Base-by-base conservation (phyloP, 2,888 invertebrate genomes). In the Bunonema sp. region DNA sequence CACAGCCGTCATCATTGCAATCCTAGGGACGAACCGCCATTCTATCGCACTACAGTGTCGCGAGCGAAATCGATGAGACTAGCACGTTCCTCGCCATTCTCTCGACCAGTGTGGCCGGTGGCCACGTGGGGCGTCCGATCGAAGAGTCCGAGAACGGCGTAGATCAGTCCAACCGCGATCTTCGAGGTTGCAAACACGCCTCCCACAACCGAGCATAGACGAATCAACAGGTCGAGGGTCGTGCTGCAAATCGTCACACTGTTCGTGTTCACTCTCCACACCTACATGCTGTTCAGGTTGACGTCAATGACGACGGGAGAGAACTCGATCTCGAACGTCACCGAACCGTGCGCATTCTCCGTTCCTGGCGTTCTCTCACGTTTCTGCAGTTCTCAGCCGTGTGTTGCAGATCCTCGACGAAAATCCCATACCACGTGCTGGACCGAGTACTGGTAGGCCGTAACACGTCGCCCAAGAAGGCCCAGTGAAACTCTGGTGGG, bases 151-250 rank as follows among this genome's bases (percentile, higher is more conserved):
- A n/a, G n/a, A n/a, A n/a, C n/a, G n/a, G n/a, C n/a, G 29, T 52
- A 50, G 10, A 52, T 39, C 15, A 56, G 33, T 19, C 39, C 48
- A 32, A 54, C 49, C 20, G 48, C 35, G 21, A 45, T 69, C 71
- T 82, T 79, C 61, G 84, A 79, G 38, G 86, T 82, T 18, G 87
- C 79, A 72, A 84, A 86, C 56, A 93, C 82, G 31, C 91, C 91
- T 50, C 88, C 85, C 34, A 89, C 79, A 32, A 87, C 80, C 1
- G 88, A 84, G 73, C 86, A 87, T 3, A 97, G 73, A 60, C 86
- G 79, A 34, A 88, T 79, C 42, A 82, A 74, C 69, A 93, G 86
- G 69, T 83, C 80, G 50, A 70, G 56, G 41, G 68, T 54, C 1
- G 72, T 69, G 41, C 64, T 63, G 42, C 42, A 60, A 54, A 16